Evolutionary conservation across 2,797 vertebrate species (phyloP).

Genomic region (Pangasius sanitwongsei): DNA sequence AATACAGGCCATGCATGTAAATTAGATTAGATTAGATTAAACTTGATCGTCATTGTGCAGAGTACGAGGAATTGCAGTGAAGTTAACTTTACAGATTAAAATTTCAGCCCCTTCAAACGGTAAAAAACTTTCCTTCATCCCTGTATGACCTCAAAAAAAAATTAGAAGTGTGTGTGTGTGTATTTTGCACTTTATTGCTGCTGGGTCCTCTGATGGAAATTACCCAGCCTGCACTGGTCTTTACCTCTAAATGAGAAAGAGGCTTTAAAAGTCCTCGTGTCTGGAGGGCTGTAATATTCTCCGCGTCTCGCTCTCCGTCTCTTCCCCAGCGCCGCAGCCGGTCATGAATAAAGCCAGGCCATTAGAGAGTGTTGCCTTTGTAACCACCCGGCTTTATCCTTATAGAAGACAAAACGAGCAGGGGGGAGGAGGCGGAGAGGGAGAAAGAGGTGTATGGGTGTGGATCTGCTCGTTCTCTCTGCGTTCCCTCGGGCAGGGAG

Average conservation of each 20-base stretch:
- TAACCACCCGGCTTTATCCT: slow-evolving; percentile 47
- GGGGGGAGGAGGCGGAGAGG: slow-evolving; percentile 31
- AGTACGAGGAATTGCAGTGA: no score
- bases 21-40: no score
- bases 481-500: slow-evolving; percentile 31
- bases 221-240: slow-evolving; percentile 40
- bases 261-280: slow-evolving; percentile 40
- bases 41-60: no score
- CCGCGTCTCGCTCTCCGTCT: slow-evolving; percentile 33
- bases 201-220: slow-evolving; percentile 49
- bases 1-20: neutral
- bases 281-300: slow-evolving; percentile 45
- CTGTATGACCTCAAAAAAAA: neutral
- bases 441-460: slow-evolving; percentile 5
- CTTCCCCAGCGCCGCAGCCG: slow-evolving; percentile 15
- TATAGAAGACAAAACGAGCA: slow-evolving; percentile 50
- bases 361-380: slow-evolving; percentile 51
- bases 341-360: slow-evolving; percentile 55
- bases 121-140: neutral
- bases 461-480: slow-evolving; percentile 42
- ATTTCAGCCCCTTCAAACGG: no score
- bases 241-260: slow-evolving; percentile 50
- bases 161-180: neutral
- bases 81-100: no score
- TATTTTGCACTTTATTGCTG: slow-evolving; percentile 33